Percentiles rank a stretch among this genome's conserved stretches.
phyloP scores from a whole-genome alignment of 1,140 invertebrate genomes.

The Papilio glaucus region DNA sequence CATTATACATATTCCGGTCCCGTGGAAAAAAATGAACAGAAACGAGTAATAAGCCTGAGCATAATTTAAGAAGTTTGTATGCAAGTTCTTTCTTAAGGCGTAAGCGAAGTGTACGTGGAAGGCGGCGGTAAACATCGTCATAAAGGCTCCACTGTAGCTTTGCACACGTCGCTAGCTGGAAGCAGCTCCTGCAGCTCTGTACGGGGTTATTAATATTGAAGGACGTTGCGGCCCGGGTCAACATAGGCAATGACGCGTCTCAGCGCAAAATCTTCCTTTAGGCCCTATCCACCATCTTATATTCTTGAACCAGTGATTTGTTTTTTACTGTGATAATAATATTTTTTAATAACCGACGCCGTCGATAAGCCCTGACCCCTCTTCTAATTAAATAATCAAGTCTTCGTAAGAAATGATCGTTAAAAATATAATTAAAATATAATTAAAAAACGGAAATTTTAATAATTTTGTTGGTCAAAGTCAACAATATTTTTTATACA shows the following conservation, averaged over 20 bases:
- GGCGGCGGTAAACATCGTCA: conserved; percentile 72
- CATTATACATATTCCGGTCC: background rate
- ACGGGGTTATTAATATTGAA: conserved; percentile 80
- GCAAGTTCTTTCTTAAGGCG: conserved; percentile 55
- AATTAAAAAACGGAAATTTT: conserved; percentile 19
- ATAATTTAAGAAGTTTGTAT: conserved; percentile 43
- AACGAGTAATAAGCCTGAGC: conserved; percentile 35
- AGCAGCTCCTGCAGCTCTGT: conserved; percentile 66
- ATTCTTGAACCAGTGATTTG: background rate
- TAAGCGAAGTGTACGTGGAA: conserved; percentile 45
- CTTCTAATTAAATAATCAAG: conserved; percentile 20
- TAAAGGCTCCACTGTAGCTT: conserved; percentile 60
- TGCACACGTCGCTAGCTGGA: conserved; percentile 49
- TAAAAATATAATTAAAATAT: conserved; percentile 5
- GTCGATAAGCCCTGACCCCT: conserved; percentile 13
- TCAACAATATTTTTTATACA: no score
- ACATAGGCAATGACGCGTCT: conserved; percentile 59
- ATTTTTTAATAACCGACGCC: background rate
- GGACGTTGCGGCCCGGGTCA: conserved; percentile 58
- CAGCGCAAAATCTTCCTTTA: conserved; percentile 39
- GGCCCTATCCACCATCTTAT: conserved; percentile 8
- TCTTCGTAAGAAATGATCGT: conserved; percentile 5
- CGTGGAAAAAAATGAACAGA: background rate
- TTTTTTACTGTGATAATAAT: conserved; percentile 11
- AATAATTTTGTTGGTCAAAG: conserved; percentile 16